Evolutionary conservation across 2,113 vertebrate genomes (phyloP).

Genomic region (Tautogolabrus adspersus): DNA sequence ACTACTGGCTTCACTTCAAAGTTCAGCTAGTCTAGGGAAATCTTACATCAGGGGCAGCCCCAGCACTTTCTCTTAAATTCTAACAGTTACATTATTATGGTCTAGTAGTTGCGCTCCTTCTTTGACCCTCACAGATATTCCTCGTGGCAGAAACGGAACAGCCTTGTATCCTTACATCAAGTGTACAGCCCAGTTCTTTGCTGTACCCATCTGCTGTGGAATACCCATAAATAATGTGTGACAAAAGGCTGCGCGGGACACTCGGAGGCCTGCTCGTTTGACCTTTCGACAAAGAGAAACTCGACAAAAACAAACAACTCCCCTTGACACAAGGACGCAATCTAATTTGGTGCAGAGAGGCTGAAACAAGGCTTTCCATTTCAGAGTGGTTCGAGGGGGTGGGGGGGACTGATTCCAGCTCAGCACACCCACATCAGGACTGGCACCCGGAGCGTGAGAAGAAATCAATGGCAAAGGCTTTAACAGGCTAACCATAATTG

Average conservation of each 20-base stretch:
- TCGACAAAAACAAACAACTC: slow-evolving; percentile 70
- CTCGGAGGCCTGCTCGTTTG: slow-evolving; percentile 56
- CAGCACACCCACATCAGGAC: slow-evolving; percentile 54
- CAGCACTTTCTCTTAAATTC: slow-evolving; percentile 15
- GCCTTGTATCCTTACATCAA: slow-evolving; percentile 49
- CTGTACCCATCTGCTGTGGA: slow-evolving; percentile 43
- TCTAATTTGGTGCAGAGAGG: slow-evolving; percentile 71
- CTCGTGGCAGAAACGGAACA: slow-evolving; percentile 39
- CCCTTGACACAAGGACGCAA: slow-evolving; percentile 78
- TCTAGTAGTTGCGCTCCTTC: slow-evolving; percentile 8
- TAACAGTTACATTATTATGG: neutral
- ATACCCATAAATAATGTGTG: slow-evolving; percentile 73
- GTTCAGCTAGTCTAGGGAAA: too few relatives aligned
- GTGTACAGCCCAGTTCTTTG: slow-evolving; percentile 27
- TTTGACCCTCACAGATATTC: slow-evolving; percentile 47
- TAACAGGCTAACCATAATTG: slow-evolving; percentile 72
- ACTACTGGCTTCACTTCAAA: too few relatives aligned
- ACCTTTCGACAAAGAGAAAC: slow-evolving; percentile 72
- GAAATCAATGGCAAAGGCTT: slow-evolving; percentile 73
- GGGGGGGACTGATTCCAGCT: slow-evolving; percentile 59
- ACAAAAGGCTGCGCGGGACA: slow-evolving; percentile 64
- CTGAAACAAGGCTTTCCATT: slow-evolving; percentile 71
- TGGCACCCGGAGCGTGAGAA: slow-evolving; percentile 55
- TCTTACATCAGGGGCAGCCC: too few relatives aligned
- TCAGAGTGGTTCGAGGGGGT: slow-evolving; percentile 59